Percentiles rank a stretch among this genome's conserved stretches.
Conservation (phyloP, 2,888 invertebrate genomes). For the Steromphala cineraria region DNA sequence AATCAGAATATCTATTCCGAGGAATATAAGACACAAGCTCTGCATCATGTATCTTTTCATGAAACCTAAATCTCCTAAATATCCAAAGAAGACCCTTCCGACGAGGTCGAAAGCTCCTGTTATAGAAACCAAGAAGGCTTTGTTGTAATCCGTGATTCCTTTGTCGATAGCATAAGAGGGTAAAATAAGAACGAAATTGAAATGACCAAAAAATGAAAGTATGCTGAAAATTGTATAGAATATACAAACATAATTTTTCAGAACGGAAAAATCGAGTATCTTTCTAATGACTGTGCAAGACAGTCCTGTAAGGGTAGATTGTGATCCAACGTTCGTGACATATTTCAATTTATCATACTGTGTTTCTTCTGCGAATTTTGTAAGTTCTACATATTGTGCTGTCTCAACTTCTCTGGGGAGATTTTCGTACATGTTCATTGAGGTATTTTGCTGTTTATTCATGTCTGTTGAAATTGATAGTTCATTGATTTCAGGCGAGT, state of each 20-base stretch:
- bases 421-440: background rate
- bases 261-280: conserved; percentile 56
- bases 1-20: conserved; percentile 51
- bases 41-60: conserved; percentile 58
- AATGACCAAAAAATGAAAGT: conserved; percentile 62
- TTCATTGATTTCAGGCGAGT: too few relatives aligned
- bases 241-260: conserved; percentile 52
- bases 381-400: background rate
- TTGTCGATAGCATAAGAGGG: conserved; percentile 44
- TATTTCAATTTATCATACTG: too few relatives aligned
- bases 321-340: too few relatives aligned
- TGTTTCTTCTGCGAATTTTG: too few relatives aligned
- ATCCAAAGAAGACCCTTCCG: conserved; percentile 53
- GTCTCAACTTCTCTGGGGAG: background rate
- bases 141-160: conserved; percentile 51
- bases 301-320: too few relatives aligned
- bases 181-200: conserved; percentile 64
- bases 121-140: conserved; percentile 57
- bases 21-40: conserved; percentile 42
- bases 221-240: conserved; percentile 54
- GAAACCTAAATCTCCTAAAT: conserved; percentile 54
- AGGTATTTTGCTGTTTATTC: background rate
- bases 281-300: background rate
- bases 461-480: background rate
- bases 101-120: conserved; percentile 61